phyloP scores from a whole-genome alignment of 2,797 vertebrate genomes.

The Myotis vivesi region DNA sequence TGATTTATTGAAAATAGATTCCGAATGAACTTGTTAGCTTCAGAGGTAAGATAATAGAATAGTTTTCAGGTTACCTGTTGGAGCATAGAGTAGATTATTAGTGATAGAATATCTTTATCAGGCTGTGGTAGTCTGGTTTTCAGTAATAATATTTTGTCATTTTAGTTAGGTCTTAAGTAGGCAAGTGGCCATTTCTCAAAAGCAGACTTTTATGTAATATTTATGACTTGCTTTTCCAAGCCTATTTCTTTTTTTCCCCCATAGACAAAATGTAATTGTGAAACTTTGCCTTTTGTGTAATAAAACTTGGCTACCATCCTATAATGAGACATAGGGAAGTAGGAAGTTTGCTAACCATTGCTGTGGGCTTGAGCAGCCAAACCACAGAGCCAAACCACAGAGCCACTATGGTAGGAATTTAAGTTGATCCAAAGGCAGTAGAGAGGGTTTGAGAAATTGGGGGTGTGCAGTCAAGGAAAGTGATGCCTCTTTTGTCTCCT shows the following conservation, averaged over 20 bases:
- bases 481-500: neutral
- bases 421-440: neutral
- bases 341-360: neutral
- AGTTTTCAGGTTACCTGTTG: constrained; percentile 49
- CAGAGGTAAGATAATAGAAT: constrained; percentile 49
- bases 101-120: constrained; percentile 24
- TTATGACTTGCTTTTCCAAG: constrained; percentile 31
- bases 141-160: constrained; percentile 42
- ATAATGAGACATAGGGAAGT: neutral
- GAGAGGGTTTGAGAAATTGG: neutral
- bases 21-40: constrained; percentile 29
- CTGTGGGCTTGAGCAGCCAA: neutral
- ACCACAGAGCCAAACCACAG: neutral
- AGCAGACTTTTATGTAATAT: constrained; percentile 51
- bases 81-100: constrained; percentile 33
- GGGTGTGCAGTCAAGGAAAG: neutral
- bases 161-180: constrained; percentile 35
- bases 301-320: neutral
- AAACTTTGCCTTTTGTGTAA: neutral
- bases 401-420: neutral
- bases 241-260: neutral
- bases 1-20: constrained; percentile 70
- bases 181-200: constrained; percentile 45
- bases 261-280: neutral
- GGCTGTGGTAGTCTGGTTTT: constrained; percentile 27